phyloP scores from a whole-genome alignment of 1,140 invertebrate genomes.

The Anoplophora glabripennis region DNA sequence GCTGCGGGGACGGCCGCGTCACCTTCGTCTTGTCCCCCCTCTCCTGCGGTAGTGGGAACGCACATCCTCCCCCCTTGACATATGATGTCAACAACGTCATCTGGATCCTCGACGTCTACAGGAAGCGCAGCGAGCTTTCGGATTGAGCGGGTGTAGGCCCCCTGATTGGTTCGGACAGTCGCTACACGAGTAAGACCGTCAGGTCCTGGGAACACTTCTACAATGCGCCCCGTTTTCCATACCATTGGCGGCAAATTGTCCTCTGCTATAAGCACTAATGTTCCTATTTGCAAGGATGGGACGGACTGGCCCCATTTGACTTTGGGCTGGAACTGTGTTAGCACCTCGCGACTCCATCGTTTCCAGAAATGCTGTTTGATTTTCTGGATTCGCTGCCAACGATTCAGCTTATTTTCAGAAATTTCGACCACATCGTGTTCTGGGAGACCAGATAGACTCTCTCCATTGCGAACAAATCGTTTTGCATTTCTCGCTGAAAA shows the following conservation, averaged over 20 bases:
- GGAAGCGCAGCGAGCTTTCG: too few species aligned
- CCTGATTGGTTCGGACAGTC: conserved; percentile 22
- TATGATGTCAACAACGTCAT: too few species aligned
- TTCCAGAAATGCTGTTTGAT: conserved; percentile 31
- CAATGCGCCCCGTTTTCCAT: conserved; percentile 41
- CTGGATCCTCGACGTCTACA: too few species aligned
- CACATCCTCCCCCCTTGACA: too few species aligned
- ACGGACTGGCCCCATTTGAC: conserved; percentile 20
- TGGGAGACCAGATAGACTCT: conserved; percentile 40
- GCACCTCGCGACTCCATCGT: conserved; percentile 31
- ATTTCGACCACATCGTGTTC: conserved; percentile 29
- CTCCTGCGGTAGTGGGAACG: too few species aligned
- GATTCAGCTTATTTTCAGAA: conserved; percentile 16
- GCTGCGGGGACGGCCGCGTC: too few species aligned
- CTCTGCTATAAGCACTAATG: conserved; percentile 26
- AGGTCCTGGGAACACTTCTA: conserved; percentile 38
- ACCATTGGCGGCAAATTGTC: conserved; percentile 27
- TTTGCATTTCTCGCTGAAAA: too few species aligned
- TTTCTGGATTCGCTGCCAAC: conserved; percentile 37
- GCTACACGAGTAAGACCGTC: conserved; percentile 43
- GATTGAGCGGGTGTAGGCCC: too few species aligned
- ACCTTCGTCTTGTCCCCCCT: too few species aligned
- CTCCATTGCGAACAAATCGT: conserved; percentile 37
- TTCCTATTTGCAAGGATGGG: too few species aligned
- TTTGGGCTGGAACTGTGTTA: conserved; percentile 28